Conservation (phyloP, 1,140 invertebrate genomes). For the Drosophila busckii region DNA sequence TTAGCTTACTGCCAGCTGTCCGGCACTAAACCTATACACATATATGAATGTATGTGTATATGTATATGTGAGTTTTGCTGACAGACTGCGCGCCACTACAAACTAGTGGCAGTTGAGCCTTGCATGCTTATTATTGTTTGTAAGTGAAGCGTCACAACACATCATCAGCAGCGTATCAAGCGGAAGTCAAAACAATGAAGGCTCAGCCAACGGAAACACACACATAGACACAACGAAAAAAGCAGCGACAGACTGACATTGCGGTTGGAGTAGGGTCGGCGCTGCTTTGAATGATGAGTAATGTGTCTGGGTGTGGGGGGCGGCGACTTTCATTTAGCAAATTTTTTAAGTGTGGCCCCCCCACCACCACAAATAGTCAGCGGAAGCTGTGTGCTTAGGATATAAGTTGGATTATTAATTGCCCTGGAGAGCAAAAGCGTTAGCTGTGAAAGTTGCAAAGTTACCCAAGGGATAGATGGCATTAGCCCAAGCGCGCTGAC, state of each 20-base stretch:
- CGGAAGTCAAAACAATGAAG: constrained; percentile 64
- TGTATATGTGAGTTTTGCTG: no score
- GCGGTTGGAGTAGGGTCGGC: constrained; percentile 7
- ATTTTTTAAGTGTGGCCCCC: constrained; percentile 26
- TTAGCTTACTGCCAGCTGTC: constrained; percentile 29
- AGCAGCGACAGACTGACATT: constrained; percentile 33
- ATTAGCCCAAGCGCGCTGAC: constrained; percentile 18
- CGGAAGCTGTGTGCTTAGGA: no score
- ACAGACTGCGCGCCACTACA: constrained; percentile 30
- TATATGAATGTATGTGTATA: no score
- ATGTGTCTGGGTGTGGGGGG: constrained; percentile 22
- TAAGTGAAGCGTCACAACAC: constrained; percentile 46
- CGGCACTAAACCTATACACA: constrained; percentile 48
- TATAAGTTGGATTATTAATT: constrained; percentile 30
- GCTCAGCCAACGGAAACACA: constrained; percentile 31
- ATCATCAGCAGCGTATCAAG: constrained; percentile 27
- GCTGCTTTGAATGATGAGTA: constrained; percentile 33
- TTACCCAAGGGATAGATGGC: constrained; percentile 15
- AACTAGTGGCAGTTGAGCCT: constrained; percentile 42
- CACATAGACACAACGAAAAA: constrained; percentile 17
- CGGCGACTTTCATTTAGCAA: constrained; percentile 17
- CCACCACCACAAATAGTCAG: constrained; percentile 38
- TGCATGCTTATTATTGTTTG: constrained; percentile 67
- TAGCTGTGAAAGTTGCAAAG: constrained; percentile 12
- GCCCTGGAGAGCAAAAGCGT: constrained; percentile 23